Conservation (phyloP, 2,113 vertebrate genomes). For the Callionymus lyra region DNA sequence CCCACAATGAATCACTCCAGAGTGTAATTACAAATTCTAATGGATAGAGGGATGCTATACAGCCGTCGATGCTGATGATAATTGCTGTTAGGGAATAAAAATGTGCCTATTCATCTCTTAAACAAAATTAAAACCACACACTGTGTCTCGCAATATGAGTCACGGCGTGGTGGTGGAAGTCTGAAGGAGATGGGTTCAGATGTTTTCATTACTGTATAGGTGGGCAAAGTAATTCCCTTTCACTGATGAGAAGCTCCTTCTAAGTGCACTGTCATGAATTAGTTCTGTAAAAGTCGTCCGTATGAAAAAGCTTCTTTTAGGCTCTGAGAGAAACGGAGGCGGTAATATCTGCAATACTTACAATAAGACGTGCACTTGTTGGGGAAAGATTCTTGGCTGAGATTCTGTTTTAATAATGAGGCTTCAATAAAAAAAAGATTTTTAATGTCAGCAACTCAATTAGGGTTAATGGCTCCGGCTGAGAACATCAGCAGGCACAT, state of each 20-base stretch:
- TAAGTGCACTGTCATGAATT: slow-evolving; percentile 38
- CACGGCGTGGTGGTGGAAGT: slow-evolving; percentile 24
- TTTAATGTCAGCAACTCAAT: slow-evolving; percentile 25
- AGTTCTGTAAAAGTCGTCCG: slow-evolving; percentile 19
- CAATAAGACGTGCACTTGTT: too few species aligned
- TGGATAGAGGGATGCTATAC: slow-evolving; percentile 51
- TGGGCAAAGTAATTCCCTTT: slow-evolving; percentile 38
- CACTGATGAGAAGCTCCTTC: slow-evolving; percentile 30
- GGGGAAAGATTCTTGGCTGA: slow-evolving; percentile 1
- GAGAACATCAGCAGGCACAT: slow-evolving; percentile 4
- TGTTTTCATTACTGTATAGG: slow-evolving; percentile 26
- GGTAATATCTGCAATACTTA: too few species aligned
- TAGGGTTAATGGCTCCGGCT: slow-evolving; percentile 24
- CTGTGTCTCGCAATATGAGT: slow-evolving; percentile 21
- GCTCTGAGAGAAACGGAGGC: too few species aligned
- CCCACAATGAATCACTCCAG: slow-evolving; percentile 55
- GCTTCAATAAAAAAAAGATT: slow-evolving; percentile 12
- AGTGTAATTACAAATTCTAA: slow-evolving; percentile 65
- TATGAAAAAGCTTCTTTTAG: too few species aligned
- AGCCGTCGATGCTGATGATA: slow-evolving; percentile 71
- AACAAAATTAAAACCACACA: slow-evolving; percentile 48
- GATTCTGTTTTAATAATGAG: slow-evolving; percentile 16
- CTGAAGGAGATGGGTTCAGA: slow-evolving; percentile 31
- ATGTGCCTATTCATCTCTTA: slow-evolving; percentile 34
- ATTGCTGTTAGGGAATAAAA: slow-evolving; percentile 53